A percentile compares a stretch with the other conserved stretches of the same genome.
Conservation (phyloP, 2,888 invertebrate species). For the Chymomyza procnemis region DNA sequence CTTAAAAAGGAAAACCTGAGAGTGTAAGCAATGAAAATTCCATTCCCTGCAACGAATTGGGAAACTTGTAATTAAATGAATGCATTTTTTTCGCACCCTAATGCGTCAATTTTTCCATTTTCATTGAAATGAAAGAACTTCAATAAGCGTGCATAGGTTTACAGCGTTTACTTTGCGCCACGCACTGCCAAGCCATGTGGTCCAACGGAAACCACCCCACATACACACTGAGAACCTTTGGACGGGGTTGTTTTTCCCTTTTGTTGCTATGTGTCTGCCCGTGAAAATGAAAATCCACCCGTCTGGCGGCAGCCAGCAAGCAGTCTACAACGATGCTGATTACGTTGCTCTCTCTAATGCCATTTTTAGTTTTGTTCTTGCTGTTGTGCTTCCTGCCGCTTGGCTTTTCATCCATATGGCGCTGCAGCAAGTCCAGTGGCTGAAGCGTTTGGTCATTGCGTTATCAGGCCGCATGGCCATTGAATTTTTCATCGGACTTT, state of each 20-base stretch:
- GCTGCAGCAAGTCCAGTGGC: background rate
- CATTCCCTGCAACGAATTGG: background rate
- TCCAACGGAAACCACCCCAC: slow-evolving; percentile 51
- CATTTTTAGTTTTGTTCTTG: slow-evolving; percentile 49
- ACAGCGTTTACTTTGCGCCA: slow-evolving; percentile 18
- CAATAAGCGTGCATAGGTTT: slow-evolving; percentile 12
- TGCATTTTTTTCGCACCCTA: slow-evolving; percentile 27
- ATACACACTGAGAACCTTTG: slow-evolving; percentile 27
- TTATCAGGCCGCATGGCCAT: slow-evolving; percentile 41
- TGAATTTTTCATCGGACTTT: background rate
- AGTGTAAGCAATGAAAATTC: background rate
- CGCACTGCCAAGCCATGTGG: slow-evolving; percentile 26
- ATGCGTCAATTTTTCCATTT: background rate
- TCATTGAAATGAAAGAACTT: slow-evolving; percentile 42
- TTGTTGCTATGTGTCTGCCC: slow-evolving; percentile 45
- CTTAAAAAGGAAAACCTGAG: background rate
- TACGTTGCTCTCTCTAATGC: slow-evolving; percentile 61
- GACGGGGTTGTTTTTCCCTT: slow-evolving; percentile 65
- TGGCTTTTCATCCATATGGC: slow-evolving; percentile 58
- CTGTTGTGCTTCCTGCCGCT: background rate
- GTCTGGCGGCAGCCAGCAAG: slow-evolving; percentile 28
- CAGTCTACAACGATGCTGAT: slow-evolving; percentile 38
- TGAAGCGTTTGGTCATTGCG: background rate
- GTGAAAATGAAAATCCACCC: slow-evolving; percentile 63
- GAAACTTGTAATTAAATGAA: slow-evolving; percentile 32